Evolutionary conservation across 2,888 invertebrate genomes (phyloP).

Genomic region (Ectobius pallidus): DNA sequence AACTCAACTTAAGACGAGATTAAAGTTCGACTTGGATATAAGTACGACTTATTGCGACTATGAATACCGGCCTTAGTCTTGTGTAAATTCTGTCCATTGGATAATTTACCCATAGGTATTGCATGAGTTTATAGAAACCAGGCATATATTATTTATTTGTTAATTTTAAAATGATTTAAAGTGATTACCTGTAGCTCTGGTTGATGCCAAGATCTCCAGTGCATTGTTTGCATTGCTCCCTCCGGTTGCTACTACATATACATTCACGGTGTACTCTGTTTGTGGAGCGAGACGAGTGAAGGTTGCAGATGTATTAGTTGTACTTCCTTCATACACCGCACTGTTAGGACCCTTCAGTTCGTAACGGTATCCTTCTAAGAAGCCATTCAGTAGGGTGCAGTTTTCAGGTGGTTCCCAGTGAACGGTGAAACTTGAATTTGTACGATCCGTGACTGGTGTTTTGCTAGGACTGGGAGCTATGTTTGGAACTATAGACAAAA

Average conservation of each 20-base stretch:
- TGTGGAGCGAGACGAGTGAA: slow-evolving; percentile 22
- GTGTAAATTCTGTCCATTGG: too few species aligned
- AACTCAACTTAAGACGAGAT: too few species aligned
- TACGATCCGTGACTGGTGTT: neutral
- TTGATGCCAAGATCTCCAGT: slow-evolving; percentile 8
- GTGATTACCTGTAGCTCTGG: slow-evolving; percentile 29
- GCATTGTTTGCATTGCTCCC: slow-evolving; percentile 3
- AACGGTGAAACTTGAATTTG: slow-evolving; percentile 11
- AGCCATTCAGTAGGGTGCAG: slow-evolving; percentile 23
- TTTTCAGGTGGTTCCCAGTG: slow-evolving; percentile 18
- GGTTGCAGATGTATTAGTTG: neutral
- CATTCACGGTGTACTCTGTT: slow-evolving; percentile 27
- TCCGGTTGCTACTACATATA: slow-evolving; percentile 11
- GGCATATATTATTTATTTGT: too few species aligned
- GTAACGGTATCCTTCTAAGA: slow-evolving; percentile 20
- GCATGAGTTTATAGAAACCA: too few species aligned
- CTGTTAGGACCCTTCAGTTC: neutral
- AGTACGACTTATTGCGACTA: too few species aligned
- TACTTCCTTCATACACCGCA: neutral
- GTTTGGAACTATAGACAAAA: neutral
- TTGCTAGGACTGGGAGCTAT: neutral
- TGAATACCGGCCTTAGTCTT: too few species aligned
- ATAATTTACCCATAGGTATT: too few species aligned
- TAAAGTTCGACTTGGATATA: too few species aligned
- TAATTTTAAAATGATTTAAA: too few species aligned